phyloP scores from a whole-genome alignment of 2,888 invertebrate species.

The Dexiosoma caninum region DNA sequence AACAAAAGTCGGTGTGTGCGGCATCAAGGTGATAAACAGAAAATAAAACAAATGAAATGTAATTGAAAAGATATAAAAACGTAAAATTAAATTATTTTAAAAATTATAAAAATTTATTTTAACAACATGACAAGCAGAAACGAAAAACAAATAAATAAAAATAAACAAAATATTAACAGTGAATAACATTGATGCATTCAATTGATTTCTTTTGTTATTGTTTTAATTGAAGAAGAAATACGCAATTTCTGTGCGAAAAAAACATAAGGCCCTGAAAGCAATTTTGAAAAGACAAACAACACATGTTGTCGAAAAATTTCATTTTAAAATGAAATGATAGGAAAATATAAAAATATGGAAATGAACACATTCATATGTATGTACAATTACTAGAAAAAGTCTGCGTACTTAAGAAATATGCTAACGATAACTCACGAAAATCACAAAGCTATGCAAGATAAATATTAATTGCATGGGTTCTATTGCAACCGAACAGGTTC shows the following conservation, averaged over 20 bases:
- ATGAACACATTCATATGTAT: neutral
- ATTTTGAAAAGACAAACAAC: conserved; percentile 13
- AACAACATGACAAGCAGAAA: conserved; percentile 20
- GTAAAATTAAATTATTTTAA: conserved; percentile 18
- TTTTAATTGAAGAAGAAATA: neutral
- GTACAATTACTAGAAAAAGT: no score
- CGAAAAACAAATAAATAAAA: neutral
- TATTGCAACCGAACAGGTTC: no score
- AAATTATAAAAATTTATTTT: neutral
- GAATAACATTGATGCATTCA: conserved; percentile 23
- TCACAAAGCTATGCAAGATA: no score
- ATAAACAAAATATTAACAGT: conserved; percentile 10
- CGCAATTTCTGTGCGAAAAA: neutral
- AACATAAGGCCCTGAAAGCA: conserved; percentile 20
- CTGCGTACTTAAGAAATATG: no score
- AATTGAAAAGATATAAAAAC: conserved; percentile 48
- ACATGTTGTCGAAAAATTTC: conserved; percentile 24
- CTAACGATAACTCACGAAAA: no score
- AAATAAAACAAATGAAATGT: conserved; percentile 35
- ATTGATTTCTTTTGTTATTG: no score
- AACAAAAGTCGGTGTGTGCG: neutral
- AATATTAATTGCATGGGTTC: no score
- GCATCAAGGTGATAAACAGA: conserved; percentile 54
- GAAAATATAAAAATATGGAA: neutral
- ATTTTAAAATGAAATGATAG: no score